These are phyloP conservation scores for Perodicticus potto DNA, from an alignment of 2,797 vertebrate species.

Conservation along the genomic window DNA sequence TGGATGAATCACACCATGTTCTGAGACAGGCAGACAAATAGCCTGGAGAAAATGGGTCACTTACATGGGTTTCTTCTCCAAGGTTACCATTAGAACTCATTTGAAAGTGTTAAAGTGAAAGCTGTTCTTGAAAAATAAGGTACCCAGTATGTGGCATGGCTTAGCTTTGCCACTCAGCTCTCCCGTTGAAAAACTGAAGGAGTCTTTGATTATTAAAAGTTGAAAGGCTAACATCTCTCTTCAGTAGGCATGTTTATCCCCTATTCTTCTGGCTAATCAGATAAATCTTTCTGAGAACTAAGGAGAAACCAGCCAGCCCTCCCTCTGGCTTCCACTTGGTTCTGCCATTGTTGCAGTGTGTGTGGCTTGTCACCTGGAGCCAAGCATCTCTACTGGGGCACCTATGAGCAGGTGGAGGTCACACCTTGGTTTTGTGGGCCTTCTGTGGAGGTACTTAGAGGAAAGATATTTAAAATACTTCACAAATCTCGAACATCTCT, in stretches of 20 bases:
- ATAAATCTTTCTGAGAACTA: not conserved
- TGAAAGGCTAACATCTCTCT: not conserved
- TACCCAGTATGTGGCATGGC: not conserved
- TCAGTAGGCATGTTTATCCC: not conserved
- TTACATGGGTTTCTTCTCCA: conserved; percentile 45
- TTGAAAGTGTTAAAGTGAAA: conserved; percentile 55
- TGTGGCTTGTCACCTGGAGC: not conserved
- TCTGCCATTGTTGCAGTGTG: not conserved
- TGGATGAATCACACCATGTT: conserved; percentile 46
- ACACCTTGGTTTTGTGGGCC: not conserved
- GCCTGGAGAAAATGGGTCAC: conserved; percentile 18
- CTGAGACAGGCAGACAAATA: conserved; percentile 35
- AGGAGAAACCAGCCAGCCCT: not conserved
- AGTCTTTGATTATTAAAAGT: not conserved
- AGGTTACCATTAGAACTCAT: conserved; percentile 21
- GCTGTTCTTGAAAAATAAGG: not conserved
- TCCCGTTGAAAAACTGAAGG: not conserved
- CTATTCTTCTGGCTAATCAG: not conserved
- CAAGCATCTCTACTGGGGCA: not conserved
- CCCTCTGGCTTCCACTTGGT: not conserved
- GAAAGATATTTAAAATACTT: not conserved
- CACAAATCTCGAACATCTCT: not conserved
- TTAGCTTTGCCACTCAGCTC: not conserved
- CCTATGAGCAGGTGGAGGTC: not conserved
- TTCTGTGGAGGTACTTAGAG: not conserved